phyloP scores from a whole-genome alignment of 2,888 invertebrate species.

The Drosophila dives region DNA sequence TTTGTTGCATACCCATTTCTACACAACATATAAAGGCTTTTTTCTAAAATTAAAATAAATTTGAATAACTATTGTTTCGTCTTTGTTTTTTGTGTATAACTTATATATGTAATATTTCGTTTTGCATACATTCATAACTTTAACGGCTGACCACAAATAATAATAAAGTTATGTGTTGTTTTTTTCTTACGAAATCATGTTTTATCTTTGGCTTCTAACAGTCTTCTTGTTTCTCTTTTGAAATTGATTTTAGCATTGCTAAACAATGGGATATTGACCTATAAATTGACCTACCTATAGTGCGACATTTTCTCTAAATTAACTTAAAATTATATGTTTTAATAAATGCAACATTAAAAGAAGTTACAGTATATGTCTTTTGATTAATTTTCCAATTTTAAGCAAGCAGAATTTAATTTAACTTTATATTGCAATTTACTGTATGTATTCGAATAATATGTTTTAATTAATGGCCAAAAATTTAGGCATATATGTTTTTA shows the following conservation, averaged over 20 bases:
- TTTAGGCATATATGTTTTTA: not conserved
- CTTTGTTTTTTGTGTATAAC: not conserved
- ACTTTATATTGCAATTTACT: not conserved
- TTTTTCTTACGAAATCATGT: conserved; percentile 38
- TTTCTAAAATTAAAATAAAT: not conserved
- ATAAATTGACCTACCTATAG: not conserved
- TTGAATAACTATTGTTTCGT: not conserved
- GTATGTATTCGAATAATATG: not conserved
- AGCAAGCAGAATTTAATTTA: not conserved
- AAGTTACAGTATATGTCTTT: not conserved
- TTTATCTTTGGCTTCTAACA: conserved; percentile 1
- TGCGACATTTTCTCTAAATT: not conserved
- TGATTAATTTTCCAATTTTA: not conserved
- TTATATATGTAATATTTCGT: conserved; percentile 33
- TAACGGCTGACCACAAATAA: conserved; percentile 10
- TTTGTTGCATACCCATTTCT: not conserved
- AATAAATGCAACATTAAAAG: not conserved
- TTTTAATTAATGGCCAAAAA: not conserved
- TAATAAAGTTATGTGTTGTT: conserved; percentile 19
- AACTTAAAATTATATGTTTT: not conserved
- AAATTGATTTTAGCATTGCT: not conserved
- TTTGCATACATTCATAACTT: conserved; percentile 7
- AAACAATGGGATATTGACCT: not conserved
- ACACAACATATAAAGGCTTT: not conserved
- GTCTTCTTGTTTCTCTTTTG: conserved; percentile 11